Conservation (phyloP, 2,113 vertebrate genomes). For the Melierax canorus region DNA sequence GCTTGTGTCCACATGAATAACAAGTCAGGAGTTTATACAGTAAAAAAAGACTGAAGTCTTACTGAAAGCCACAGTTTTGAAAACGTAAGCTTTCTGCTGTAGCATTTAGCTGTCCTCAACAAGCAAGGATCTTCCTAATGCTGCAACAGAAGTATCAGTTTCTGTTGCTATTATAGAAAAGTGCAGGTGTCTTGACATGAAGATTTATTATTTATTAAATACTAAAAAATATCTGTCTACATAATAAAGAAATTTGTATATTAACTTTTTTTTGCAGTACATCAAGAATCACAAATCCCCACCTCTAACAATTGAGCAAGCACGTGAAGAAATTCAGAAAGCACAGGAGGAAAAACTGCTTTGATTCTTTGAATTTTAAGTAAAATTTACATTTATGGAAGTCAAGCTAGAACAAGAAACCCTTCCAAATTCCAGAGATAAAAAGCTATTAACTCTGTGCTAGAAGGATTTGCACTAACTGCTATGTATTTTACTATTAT, state of each 20-base stretch:
- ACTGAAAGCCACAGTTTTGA: neutral
- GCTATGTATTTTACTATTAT: neutral
- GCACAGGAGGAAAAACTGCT: slow-evolving; percentile 43
- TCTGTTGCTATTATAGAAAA: neutral
- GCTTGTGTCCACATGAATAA: neutral
- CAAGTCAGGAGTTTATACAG: neutral
- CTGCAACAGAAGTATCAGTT: neutral
- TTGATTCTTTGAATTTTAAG: neutral
- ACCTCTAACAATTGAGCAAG: slow-evolving; percentile 69
- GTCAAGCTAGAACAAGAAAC: neutral
- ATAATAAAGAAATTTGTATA: neutral
- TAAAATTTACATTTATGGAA: neutral
- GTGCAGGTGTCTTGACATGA: neutral
- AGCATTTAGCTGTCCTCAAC: neutral
- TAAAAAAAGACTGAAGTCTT: too few relatives aligned
- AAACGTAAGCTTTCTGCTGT: neutral
- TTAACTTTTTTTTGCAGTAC: slow-evolving; percentile 63
- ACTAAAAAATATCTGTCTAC: neutral
- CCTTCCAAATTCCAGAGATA: neutral
- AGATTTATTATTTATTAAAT: neutral
- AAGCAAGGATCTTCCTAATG: neutral
- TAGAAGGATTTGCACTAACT: neutral
- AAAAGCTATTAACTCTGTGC: neutral
- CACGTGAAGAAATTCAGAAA: slow-evolving; percentile 69
- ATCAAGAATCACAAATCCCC: slow-evolving; percentile 75